Percentiles rank a stretch among this genome's conserved stretches.
These are phyloP conservation scores for Theocolax elegans DNA, from an alignment of 1,140 invertebrate genomes.

Conservation along the genomic window DNA sequence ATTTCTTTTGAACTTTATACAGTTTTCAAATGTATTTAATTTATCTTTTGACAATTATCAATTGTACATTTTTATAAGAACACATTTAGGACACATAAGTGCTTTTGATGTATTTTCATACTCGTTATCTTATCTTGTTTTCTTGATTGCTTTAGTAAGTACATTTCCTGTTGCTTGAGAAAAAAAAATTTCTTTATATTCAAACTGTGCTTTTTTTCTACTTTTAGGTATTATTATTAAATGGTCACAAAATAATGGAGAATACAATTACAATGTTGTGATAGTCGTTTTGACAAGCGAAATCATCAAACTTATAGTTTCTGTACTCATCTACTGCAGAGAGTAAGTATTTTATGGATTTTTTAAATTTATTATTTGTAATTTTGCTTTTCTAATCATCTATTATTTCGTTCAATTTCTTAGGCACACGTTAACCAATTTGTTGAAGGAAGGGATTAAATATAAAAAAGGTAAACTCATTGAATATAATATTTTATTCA, in stretches of 20 bases:
- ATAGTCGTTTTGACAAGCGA: conserved; percentile 91
- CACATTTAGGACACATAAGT: too few relatives aligned
- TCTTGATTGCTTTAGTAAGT: not conserved
- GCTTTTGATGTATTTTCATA: not conserved
- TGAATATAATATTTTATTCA: not conserved
- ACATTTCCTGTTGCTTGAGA: too few relatives aligned
- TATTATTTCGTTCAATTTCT: conserved; percentile 41
- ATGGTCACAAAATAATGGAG: conserved; percentile 83
- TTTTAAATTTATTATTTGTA: conserved; percentile 17
- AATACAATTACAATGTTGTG: conserved; percentile 90
- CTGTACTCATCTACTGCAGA: conserved; percentile 77
- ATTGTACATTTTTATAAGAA: not conserved
- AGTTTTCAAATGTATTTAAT: too few relatives aligned
- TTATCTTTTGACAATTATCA: not conserved
- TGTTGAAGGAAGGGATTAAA: conserved; percentile 70
- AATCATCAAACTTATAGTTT: conserved; percentile 84
- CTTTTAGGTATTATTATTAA: conserved; percentile 89
- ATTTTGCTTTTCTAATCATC: conserved; percentile 9
- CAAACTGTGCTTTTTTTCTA: too few relatives aligned
- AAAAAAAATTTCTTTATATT: too few relatives aligned
- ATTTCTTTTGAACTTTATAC: too few relatives aligned
- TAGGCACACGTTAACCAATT: conserved; percentile 65
- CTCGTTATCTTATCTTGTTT: conserved; percentile 16
- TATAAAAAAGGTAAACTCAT: conserved; percentile 65
- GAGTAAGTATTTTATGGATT: too few relatives aligned